Base-by-base conservation (phyloP, 1,140 invertebrate species). In the Laodelphax striatellus region DNA sequence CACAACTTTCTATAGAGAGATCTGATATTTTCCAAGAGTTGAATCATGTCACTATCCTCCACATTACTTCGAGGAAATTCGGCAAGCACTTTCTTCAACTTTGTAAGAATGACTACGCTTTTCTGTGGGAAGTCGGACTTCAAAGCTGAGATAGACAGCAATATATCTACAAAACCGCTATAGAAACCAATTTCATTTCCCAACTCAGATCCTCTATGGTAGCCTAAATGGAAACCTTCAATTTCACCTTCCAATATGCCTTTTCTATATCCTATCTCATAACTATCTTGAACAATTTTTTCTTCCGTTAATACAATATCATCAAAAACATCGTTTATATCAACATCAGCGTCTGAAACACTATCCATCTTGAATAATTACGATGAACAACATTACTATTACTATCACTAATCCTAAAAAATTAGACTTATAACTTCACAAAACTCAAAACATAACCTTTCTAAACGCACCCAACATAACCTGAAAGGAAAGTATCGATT, bases 181-280 rank as follows among this genome's bases (percentile, higher is more conserved):
- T 69, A 73, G 57, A 65, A 73, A 28, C 72, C 69, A 28, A 73
- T 63, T 64, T 74, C 71, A 17, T 65, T 58, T 41, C 72, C 72
- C 38, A 74, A 58, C 56, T 73, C 70, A 13, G 56, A 57, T 8
- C 73, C 72, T 61, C 69, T 68, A 34, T 71, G 68, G 60, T 65
- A 69, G 19, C 72, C 74, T 38, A 72, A 57, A 57, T 70, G 65
- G 50, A 68, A 69, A 8, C 73, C 74, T 64, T 70, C 68, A 2
- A 58, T 55, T 43, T 66, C 64, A 16, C 71, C 72, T 52, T 69
- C 65, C 14, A 34, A 54, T 41, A 46, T 31, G 41, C 71, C 69
- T 52, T 69, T 69, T 53, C 61, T 16, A 22, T 66, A 62, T 21
- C 73, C 72, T 65, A 73, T 66, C 43, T 68, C 53, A 52, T 62